Conservation (phyloP, 2,113 vertebrate species). For the Lagenorhynchus albirostris region DNA sequence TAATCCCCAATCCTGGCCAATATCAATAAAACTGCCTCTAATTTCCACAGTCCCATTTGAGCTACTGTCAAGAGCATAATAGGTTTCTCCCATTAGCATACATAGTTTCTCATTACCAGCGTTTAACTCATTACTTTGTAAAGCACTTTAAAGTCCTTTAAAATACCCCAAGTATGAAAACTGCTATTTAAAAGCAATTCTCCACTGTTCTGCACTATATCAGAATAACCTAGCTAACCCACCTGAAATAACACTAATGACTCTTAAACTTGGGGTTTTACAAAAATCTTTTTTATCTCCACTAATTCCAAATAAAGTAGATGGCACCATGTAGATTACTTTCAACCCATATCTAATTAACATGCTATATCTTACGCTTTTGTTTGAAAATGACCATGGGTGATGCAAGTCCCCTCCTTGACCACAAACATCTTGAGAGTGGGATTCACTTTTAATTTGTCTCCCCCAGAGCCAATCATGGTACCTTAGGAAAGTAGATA, state of each 20-base stretch:
- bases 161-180: conserved; percentile 64
- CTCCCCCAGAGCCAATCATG: neutral
- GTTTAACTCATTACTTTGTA: conserved; percentile 69
- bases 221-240: conserved; percentile 49
- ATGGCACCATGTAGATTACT: neutral
- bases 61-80: conserved; percentile 59
- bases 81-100: conserved; percentile 65
- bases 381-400: neutral
- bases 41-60: conserved; percentile 71
- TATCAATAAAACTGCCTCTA: conserved; percentile 76
- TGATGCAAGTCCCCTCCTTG: neutral
- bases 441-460: neutral
- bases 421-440: neutral
- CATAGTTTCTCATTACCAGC: conserved; percentile 38
- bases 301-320: conserved; percentile 50
- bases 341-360: neutral
- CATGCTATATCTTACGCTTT: neutral
- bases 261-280: conserved; percentile 11
- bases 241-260: conserved; percentile 44
- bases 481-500: neutral
- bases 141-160: conserved; percentile 69
- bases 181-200: conserved; percentile 44
- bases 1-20: conserved; percentile 70
- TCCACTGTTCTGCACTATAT: conserved; percentile 35
- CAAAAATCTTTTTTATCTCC: conserved; percentile 22